phyloP scores from a whole-genome alignment of 2,888 invertebrate species.

The Torymus texanus region DNA sequence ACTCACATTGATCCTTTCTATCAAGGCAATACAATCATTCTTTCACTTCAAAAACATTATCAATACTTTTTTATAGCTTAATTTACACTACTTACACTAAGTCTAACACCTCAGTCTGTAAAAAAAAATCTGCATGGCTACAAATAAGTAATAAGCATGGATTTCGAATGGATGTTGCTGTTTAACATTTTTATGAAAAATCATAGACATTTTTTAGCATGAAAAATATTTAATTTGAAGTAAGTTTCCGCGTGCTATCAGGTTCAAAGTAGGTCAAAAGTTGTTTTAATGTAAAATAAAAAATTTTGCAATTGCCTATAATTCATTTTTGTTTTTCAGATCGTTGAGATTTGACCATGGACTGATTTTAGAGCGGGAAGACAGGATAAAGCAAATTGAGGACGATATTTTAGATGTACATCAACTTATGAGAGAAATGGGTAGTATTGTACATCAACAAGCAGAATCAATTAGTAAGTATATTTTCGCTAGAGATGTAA shows the following conservation, averaged over 20 bases:
- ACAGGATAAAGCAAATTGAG: conserved; percentile 87
- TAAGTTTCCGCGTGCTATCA: conserved; percentile 29
- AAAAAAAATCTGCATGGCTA: conserved; percentile 39
- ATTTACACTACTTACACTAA: conserved; percentile 41
- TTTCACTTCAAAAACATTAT: conserved; percentile 44
- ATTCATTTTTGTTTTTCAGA: conserved; percentile 67
- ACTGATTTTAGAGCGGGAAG: conserved; percentile 87
- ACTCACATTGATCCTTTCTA: conserved; percentile 27
- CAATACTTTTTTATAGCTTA: conserved; percentile 46
- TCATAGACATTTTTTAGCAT: conserved; percentile 31
- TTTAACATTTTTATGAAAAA: conserved; percentile 41
- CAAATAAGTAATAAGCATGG: conserved; percentile 44
- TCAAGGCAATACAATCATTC: conserved; percentile 19
- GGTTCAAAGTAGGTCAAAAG: conserved; percentile 18
- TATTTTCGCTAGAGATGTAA: conserved; percentile 21
- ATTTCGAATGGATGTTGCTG: conserved; percentile 37
- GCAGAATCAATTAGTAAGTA: conserved; percentile 84
- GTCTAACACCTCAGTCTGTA: conserved; percentile 21
- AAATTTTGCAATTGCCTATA: not conserved
- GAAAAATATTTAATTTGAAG: conserved; percentile 28
- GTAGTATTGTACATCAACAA: conserved; percentile 84
- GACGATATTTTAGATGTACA: conserved; percentile 88
- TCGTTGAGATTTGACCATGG: conserved; percentile 87
- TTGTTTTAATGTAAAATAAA: not conserved
- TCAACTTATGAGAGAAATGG: conserved; percentile 87